Conservation (phyloP, 2,888 invertebrate species). For the Epinotia nisella region DNA sequence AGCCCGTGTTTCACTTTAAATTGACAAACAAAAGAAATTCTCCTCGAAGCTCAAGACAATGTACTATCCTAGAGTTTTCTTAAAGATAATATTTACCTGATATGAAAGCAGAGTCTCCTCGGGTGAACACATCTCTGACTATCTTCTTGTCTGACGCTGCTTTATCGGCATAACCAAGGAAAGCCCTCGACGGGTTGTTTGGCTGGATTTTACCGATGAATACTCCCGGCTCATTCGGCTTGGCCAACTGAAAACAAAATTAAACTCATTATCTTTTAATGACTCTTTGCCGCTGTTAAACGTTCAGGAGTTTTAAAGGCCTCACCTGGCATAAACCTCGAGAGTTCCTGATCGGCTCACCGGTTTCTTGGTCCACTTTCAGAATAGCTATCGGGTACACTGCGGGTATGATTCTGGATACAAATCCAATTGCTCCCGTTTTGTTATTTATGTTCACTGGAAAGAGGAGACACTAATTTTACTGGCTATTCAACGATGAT, state of each 20-base stretch:
- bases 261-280: background rate
- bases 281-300: background rate
- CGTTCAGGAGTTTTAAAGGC: background rate
- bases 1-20: background rate
- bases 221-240: conserved; percentile 95
- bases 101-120: conserved; percentile 98
- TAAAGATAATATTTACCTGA: conserved; percentile 85
- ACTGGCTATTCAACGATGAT: background rate
- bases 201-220: conserved; percentile 98
- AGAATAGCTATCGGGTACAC: conserved; percentile 98
- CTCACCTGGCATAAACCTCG: conserved; percentile 91
- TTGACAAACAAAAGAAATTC: too few species aligned
- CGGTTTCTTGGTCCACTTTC: conserved; percentile 93
- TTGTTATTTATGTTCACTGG: conserved; percentile 96
- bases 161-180: conserved; percentile 97
- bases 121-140: conserved; percentile 93
- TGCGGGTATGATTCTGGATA: conserved; percentile 94
- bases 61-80: background rate
- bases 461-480: conserved; percentile 55
- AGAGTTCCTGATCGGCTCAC: conserved; percentile 95
- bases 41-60: too few species aligned
- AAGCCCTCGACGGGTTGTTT: conserved; percentile 95
- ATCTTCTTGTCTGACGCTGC: conserved; percentile 97
- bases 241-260: conserved; percentile 74
- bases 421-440: conserved; percentile 97